A percentile compares a stretch with the other conserved stretches of the same genome.
Evolutionary conservation across 2,113 vertebrate species (phyloP).

Genomic region (Podarcis cretensis): DNA sequence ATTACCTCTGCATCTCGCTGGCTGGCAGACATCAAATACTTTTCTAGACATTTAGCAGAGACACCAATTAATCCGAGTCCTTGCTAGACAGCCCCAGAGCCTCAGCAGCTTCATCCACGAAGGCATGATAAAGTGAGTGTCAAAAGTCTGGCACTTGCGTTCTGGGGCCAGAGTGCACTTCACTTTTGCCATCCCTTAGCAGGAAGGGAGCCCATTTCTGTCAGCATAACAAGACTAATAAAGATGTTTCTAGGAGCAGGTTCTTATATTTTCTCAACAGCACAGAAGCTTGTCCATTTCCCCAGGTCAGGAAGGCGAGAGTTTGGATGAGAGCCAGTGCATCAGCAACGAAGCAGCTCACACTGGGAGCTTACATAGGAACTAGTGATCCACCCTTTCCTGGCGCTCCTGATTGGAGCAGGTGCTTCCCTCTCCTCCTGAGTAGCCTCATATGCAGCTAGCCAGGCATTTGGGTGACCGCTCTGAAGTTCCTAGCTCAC

Average conservation of each 20-base stretch:
- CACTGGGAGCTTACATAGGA: no score
- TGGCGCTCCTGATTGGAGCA: no score
- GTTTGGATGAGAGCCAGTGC: no score
- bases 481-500: no score
- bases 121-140: neutral
- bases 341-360: no score
- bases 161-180: neutral
- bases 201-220: neutral
- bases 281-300: neutral
- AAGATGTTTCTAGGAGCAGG: neutral
- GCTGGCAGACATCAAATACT: neutral
- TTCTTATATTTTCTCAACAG: neutral
- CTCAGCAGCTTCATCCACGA: neutral
- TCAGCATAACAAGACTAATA: slow-evolving; percentile 12
- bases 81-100: neutral
- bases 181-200: neutral
- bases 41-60: slow-evolving; percentile 21
- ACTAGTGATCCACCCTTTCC: no score
- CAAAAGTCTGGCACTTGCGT: neutral
- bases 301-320: no score
- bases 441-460: no score
- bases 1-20: slow-evolving; percentile 13
- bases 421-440: no score
- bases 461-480: no score
- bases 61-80: slow-evolving; percentile 16